A percentile compares a stretch with the other conserved stretches of the same genome.
Conservation (phyloP, 2,113 vertebrate species). For the Gymnorhina tibicen region DNA sequence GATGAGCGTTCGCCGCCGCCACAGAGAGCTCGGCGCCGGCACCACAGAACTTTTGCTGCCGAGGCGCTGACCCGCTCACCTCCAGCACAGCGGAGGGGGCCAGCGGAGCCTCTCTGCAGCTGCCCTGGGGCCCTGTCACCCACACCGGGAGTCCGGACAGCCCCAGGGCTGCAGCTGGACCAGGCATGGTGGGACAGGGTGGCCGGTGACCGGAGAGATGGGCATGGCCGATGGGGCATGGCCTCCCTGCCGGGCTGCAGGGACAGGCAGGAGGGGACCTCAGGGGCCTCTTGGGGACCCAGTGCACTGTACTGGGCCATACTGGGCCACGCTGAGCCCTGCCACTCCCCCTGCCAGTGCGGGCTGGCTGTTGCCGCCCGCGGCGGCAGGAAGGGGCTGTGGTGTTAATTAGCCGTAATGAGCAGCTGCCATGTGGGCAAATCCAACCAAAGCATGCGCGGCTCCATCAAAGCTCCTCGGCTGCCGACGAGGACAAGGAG, state of each 20-base stretch:
- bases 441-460: rapidly evolving
- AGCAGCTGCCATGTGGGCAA: background rate
- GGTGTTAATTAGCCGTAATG: background rate
- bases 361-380: background rate
- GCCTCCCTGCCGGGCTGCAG: background rate
- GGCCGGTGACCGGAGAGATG: rapidly evolving
- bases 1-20: rapidly evolving
- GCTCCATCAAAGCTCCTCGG: background rate
- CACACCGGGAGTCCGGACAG: rapidly evolving
- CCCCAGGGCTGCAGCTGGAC: rapidly evolving
- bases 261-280: background rate
- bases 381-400: background rate
- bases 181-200: rapidly evolving
- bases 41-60: rapidly evolving
- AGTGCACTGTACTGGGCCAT: background rate
- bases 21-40: rapidly evolving
- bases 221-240: rapidly evolving
- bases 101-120: background rate
- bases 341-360: background rate
- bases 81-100: background rate
- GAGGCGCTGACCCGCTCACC: rapidly evolving
- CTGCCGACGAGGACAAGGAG: background rate
- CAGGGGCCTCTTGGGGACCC: rapidly evolving
- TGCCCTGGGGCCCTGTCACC: background rate
- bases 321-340: background rate